phyloP scores from a whole-genome alignment of 2,797 vertebrate species.

The Parauchenoglanis punctatus region DNA sequence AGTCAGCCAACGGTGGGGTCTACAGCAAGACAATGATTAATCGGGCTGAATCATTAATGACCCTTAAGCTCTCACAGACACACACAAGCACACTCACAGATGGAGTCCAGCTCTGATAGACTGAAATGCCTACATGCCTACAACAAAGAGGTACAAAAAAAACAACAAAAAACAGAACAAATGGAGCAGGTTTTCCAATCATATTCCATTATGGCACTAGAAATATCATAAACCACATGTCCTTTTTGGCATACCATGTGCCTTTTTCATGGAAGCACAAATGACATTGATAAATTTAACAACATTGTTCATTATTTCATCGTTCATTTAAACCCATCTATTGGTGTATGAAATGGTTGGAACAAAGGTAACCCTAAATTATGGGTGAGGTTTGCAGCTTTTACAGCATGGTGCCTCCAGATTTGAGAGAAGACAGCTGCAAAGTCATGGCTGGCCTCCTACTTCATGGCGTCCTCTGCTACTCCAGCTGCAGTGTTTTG shows the following conservation, averaged over 20 bases:
- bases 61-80: constrained; percentile 39
- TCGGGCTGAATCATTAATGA: constrained; percentile 52
- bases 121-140: constrained; percentile 9
- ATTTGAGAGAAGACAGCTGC: constrained; percentile 47
- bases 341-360: constrained; percentile 20
- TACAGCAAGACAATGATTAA: constrained; percentile 59
- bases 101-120: constrained; percentile 32
- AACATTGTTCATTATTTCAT: constrained; percentile 12
- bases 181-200: constrained; percentile 13
- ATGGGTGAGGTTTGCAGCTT: constrained; percentile 32
- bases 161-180: constrained; percentile 3
- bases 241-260: constrained; percentile 2
- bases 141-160: constrained; percentile 28
- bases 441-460: constrained; percentile 30
- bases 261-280: constrained; percentile 11
- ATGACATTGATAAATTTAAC: constrained; percentile 20
- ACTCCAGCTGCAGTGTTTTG: constrained; percentile 59
- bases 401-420: constrained; percentile 25
- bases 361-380: constrained; percentile 31
- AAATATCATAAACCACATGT: constrained; percentile 15
- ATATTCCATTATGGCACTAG: background rate
- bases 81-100: constrained; percentile 42
- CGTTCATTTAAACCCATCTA: background rate
- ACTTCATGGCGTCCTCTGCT: constrained; percentile 50
- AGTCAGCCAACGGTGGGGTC: constrained; percentile 56